phyloP scores from a whole-genome alignment of 2,113 vertebrate species.

The Xiphophorus couchianus region DNA sequence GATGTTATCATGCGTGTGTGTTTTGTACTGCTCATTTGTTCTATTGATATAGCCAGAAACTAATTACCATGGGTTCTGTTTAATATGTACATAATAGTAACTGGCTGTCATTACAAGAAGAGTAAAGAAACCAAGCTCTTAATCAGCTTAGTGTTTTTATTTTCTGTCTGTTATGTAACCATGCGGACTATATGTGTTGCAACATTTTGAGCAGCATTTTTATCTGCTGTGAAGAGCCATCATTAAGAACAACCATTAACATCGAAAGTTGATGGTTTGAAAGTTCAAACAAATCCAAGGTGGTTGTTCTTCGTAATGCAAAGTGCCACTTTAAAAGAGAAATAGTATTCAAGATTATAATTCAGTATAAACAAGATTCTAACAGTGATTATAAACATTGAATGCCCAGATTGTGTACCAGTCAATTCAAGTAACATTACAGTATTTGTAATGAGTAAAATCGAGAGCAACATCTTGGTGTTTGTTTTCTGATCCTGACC shows the following conservation, averaged over 20 bases:
- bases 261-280: not conserved
- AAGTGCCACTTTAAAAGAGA: too few species aligned
- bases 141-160: not conserved
- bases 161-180: not conserved
- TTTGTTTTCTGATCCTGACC: too few species aligned
- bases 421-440: too few species aligned
- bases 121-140: not conserved
- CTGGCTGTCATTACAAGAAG: not conserved
- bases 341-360: too few species aligned
- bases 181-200: not conserved
- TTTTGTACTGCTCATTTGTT: conserved; percentile 7
- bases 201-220: not conserved
- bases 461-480: too few species aligned
- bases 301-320: too few species aligned
- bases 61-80: not conserved
- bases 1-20: not conserved
- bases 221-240: not conserved
- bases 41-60: not conserved
- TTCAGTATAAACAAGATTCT: too few species aligned
- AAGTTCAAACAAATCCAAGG: not conserved
- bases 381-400: too few species aligned
- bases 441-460: too few species aligned
- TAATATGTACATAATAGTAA: not conserved
- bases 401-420: too few species aligned
- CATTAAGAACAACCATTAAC: not conserved